phyloP scores from a whole-genome alignment of 1,140 invertebrate genomes.

The Campodea augens region DNA sequence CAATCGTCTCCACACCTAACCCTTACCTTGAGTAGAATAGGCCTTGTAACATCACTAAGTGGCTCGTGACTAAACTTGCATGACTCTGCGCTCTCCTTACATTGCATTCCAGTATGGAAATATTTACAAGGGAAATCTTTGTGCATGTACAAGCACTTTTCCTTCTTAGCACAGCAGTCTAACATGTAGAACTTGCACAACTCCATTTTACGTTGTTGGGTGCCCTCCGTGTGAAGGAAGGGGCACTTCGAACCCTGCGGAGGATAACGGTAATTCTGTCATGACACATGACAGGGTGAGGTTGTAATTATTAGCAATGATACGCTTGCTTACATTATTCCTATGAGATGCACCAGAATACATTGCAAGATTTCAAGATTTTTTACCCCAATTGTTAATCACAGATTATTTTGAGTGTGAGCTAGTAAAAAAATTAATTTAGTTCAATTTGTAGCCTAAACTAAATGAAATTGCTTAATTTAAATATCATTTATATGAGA shows the following conservation, averaged over 20 bases:
- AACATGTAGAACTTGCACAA: slow-evolving; percentile 92
- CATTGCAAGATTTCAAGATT: too few species aligned
- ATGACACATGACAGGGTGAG: background rate
- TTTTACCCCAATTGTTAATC: too few species aligned
- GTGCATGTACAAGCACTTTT: slow-evolving; percentile 93
- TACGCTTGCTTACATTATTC: background rate
- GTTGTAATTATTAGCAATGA: background rate
- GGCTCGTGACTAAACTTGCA: slow-evolving; percentile 90
- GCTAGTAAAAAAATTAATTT: background rate
- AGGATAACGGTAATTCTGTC: slow-evolving; percentile 7
- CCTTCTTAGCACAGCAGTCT: slow-evolving; percentile 85
- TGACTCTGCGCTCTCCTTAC: slow-evolving; percentile 48
- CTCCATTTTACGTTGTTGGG: slow-evolving; percentile 70
- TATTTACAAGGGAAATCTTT: slow-evolving; percentile 95
- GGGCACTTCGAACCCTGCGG: slow-evolving; percentile 50
- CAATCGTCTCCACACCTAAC: too few species aligned
- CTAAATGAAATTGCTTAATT: too few species aligned
- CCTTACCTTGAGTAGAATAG: slow-evolving; percentile 40
- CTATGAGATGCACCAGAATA: background rate
- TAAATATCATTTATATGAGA: too few species aligned
- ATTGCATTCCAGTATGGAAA: slow-evolving; percentile 79
- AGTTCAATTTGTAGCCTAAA: background rate
- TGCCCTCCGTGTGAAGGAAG: slow-evolving; percentile 67
- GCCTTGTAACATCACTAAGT: slow-evolving; percentile 46
- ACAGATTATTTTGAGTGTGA: slow-evolving; percentile 1